Percentiles rank a stretch among this genome's conserved stretches.
These are phyloP conservation scores for Coremacera marginata DNA, from an alignment of 2,888 invertebrate genomes.

Conservation along the genomic window DNA sequence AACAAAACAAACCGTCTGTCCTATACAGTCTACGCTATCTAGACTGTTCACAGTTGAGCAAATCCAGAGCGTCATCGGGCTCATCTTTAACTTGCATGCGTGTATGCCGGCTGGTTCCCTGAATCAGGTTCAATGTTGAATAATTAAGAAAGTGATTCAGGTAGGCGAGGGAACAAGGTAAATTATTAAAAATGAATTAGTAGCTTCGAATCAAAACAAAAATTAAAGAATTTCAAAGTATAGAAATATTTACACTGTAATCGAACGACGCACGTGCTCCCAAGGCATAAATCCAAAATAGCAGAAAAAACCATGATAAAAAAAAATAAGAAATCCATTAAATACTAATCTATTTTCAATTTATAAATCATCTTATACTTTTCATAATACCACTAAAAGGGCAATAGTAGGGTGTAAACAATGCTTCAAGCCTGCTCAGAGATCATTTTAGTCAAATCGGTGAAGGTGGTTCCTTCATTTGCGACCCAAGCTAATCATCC, in stretches of 20 bases:
- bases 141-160: constrained; percentile 41
- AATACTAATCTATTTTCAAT: constrained; percentile 65
- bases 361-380: constrained; percentile 46
- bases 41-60: background rate
- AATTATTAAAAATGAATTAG: constrained; percentile 68
- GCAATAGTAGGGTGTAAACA: constrained; percentile 34
- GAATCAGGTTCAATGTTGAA: constrained; percentile 31
- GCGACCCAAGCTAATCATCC: background rate
- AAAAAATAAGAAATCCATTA: constrained; percentile 58
- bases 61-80: background rate
- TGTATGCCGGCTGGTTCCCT: background rate
- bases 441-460: constrained; percentile 29
- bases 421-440: constrained; percentile 18
- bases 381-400: constrained; percentile 53
- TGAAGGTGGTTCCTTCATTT: constrained; percentile 29
- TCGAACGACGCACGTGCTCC: constrained; percentile 55
- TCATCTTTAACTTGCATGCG: constrained; percentile 18
- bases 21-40: no score
- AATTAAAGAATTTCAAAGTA: constrained; percentile 49
- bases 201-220: constrained; percentile 51
- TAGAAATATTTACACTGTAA: background rate
- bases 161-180: constrained; percentile 53
- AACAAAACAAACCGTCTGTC: background rate
- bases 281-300: constrained; percentile 43
- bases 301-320: background rate